Base-by-base conservation (phyloP, 2,113 vertebrate species). In the Odocoileus virginianus region DNA sequence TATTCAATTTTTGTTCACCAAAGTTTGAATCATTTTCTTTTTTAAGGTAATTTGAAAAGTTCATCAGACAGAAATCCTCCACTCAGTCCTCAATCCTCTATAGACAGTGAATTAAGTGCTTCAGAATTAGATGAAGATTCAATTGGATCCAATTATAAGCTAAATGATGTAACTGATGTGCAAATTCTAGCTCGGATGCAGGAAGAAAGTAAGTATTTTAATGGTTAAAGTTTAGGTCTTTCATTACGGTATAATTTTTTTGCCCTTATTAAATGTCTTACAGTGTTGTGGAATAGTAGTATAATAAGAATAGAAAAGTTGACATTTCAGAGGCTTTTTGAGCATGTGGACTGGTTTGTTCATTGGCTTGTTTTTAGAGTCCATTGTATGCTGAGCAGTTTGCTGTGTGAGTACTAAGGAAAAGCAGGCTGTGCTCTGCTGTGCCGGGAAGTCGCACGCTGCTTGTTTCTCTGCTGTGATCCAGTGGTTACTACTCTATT, bases 41-140 rank as follows among this genome's bases (percentile, higher is more conserved):
- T 98, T 98, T 95, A 97, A 99, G 99, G 98, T 96, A 99, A 99
- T 98, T 99, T 99, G 98, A 99, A 99, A 98, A 99, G 98, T 40
- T 99, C 99, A n/a, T 96, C 98, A 74, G 99, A 99, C 86, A 99
- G 99, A 99, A 99, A 99, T 95, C 99, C 99, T 98, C 99, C 99
- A 0, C 97, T 99, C 85, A 99, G 99, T 98, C 99, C 99, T 8
- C 99, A 99, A 91, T 99, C 99, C 2, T 99, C 99, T 43, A 99
- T 99, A 98, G 99, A 99, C 99, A 99, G 99, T 93, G 99, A 99
- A 98, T 99, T 99, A 98, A 99, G 99, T 99, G 99, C 99, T 71
- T 99, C 99, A 0, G 99, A 99, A 98, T 99, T 99, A 99, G 99
- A 99, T 28, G 99, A 99, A 98, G 99, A 99, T 98, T 99, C 99